Base-by-base conservation (phyloP, 2,888 invertebrate species). In the Drosophila cracens region DNA sequence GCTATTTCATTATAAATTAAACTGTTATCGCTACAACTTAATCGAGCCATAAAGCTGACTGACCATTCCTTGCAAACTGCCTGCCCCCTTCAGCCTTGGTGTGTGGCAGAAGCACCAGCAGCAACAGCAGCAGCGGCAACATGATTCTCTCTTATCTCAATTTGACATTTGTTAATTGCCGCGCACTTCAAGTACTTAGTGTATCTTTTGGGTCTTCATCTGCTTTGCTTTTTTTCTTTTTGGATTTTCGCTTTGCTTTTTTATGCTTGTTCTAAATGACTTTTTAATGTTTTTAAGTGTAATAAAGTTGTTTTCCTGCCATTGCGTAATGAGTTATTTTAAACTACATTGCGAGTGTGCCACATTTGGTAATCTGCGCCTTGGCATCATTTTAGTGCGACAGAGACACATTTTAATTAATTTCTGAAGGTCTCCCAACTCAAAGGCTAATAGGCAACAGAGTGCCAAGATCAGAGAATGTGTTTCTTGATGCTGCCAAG, bases 21-120 rank as follows among this genome's bases (percentile, higher is more conserved):
- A 91, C 74, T 79, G 86, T 81, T 89, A 89, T 89, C 87, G 74
- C 76, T 67, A 89, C 90, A 87, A 87, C 89, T 87, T 82, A 83
- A 90, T 88, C 87, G 77, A 73, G 58, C 76, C 70, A 83, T 84
- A 78, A 88, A 89, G 80, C 71, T 76, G 81, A 49, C 76, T 63
- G 77, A 59, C 74, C 74, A 69, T 38, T 68, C 29, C 65, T 36
- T 29, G 40, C 29, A 38, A 57, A 60, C 27, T 27, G 16, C 43
- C 21, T 43, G 11, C 40, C 43, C 43, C 21, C 43, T 13, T 43
- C 54, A 51, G 64, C 69, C 66, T 58, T 59, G 68, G 63, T 60
- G 70, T 62, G 74, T 72, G 74, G 51, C 61, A 72, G 46, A 43
- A 48, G 43, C 40, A 65, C 58, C 40, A 34, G 27, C 48, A 66